Evolutionary conservation across 2,113 vertebrate species (phyloP).

Genomic region (Addax nasomaculatus): DNA sequence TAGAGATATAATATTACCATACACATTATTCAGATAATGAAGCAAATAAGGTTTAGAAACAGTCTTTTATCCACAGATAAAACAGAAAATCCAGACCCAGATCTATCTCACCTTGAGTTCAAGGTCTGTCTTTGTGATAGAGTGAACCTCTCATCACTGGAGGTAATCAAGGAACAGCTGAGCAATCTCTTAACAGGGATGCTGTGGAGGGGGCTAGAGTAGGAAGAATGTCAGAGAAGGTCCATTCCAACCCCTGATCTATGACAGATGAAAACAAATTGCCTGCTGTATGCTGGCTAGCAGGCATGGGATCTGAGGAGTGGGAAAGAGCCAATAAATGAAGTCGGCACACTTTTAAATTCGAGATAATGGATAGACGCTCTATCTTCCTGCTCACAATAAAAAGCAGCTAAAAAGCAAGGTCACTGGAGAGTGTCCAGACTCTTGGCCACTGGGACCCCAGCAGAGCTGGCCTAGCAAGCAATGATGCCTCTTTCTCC

Average conservation of each 20-base stretch:
- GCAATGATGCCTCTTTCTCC: neutral
- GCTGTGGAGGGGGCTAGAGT: neutral
- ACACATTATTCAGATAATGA: neutral
- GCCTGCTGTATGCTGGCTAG: neutral
- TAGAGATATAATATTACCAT: neutral
- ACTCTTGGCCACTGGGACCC: neutral
- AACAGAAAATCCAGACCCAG: neutral
- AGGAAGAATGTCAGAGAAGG: neutral
- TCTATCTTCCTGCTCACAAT: neutral
- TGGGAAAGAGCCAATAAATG: neutral
- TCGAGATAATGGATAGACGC: neutral
- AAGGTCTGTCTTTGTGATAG: neutral
- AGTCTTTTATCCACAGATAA: neutral
- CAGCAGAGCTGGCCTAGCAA: neutral
- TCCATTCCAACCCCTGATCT: neutral
- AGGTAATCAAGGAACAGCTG: neutral
- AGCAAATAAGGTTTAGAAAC: conserved; percentile 11
- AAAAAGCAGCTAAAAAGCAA: neutral
- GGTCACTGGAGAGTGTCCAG: neutral
- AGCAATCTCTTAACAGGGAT: neutral
- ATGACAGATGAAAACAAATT: neutral
- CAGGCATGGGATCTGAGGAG: neutral
- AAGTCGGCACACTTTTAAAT: neutral
- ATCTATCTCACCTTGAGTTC: neutral
- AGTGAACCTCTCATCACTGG: neutral